Evolutionary conservation across 2,113 vertebrate genomes (phyloP), one percentile per base, ranked within the genome.

Genomic region (Heterotis niloticus): DNA sequence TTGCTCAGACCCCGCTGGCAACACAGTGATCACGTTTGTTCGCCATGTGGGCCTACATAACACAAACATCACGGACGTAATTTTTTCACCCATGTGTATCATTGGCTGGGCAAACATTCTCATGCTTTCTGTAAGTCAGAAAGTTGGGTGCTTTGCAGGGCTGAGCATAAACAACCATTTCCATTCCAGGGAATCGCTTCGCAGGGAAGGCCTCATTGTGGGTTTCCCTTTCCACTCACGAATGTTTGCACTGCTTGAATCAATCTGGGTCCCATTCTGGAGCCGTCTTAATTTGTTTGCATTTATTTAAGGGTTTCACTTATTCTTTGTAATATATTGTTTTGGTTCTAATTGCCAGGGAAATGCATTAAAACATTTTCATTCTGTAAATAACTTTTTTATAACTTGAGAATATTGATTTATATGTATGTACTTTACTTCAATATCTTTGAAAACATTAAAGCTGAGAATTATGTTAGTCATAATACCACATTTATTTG

Each of bases 141-240:
- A 81, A 86, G 82, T 71, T 34, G 80, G 83, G 84, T 52, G 81
- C 88, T 90, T 86, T 68, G n/a, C n/a, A 34, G 82, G 60, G 75
- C 29, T 81, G 81, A 83, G 79, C 85, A 84, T 88, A 80, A 85
- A 81, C 85, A 84, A 71, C 81, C 71, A 83, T 88, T 85, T 88
- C 75, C 85, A 75, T 11, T 68, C 75, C 71, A 86, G 81, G 76
- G 44, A 88, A 51, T 82, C 56, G 60, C 20, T 60, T 76, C 54
- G 17, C 5, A 24, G 18, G 77, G 77, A 64, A 77, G 16, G 64
- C 12, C 11, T 62, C 20, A 20, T 60, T 78, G 64, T 56, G 20
- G 44, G 64, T 68, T 68, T 28, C 64, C 44, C 23, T 64, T 64
- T 51, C 9, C 52, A 14, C 60, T 59, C 20, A 26, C 73, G 26